Evolutionary conservation across 2,797 vertebrate species (phyloP).

Genomic region (Neosilurus hyrtlii): DNA sequence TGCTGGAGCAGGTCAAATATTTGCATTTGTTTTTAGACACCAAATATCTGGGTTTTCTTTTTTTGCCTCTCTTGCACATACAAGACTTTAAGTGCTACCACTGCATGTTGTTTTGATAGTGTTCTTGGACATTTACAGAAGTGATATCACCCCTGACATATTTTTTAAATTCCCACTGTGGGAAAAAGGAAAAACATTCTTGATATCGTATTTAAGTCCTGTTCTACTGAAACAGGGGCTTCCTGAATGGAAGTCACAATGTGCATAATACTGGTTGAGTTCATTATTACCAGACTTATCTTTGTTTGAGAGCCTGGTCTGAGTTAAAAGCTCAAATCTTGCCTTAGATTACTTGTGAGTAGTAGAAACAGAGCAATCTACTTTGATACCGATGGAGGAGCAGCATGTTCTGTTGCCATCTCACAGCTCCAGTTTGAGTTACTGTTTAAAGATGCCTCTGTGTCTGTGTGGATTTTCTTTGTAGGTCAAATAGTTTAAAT

Average conservation of each 20-base stretch:
- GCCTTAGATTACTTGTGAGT: not conserved
- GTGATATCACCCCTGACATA: slow-evolving; percentile 27
- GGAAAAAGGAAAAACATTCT: not conserved
- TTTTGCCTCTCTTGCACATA: not conserved
- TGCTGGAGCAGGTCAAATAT: not conserved
- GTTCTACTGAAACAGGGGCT: slow-evolving; percentile 16
- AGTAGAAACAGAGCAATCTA: not conserved
- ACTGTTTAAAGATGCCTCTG: no score
- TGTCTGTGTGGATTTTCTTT: not conserved
- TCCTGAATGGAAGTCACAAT: not conserved
- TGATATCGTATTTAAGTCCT: not conserved
- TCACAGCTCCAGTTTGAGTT: slow-evolving; percentile 4
- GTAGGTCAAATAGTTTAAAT: not conserved
- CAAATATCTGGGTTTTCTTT: not conserved
- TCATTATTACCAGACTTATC: not conserved
- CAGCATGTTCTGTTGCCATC: not conserved
- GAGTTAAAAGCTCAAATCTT: not conserved
- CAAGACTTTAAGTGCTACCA: not conserved
- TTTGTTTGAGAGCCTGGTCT: not conserved
- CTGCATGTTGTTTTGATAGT: slow-evolving; percentile 7
- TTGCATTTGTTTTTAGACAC: not conserved
- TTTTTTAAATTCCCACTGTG: not conserved
- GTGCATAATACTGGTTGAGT: slow-evolving; percentile 14
- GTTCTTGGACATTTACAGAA: not conserved
- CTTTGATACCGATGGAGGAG: not conserved